Percentiles rank a stretch among this genome's conserved stretches.
These are phyloP conservation scores for Scomber japonicus DNA, from an alignment of 2,113 vertebrate genomes.

Conservation along the genomic window DNA sequence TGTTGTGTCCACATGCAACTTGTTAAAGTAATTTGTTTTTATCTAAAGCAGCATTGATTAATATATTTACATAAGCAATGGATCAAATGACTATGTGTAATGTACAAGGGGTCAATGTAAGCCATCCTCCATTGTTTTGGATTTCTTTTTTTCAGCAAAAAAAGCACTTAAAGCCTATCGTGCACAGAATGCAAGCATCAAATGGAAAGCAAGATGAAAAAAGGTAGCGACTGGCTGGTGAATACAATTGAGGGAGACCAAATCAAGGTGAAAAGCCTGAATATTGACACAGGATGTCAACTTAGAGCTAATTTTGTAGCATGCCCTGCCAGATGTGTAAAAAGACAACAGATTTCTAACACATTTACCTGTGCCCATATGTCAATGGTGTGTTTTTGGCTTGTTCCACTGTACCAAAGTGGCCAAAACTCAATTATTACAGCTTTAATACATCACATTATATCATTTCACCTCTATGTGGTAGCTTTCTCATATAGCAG, in stretches of 20 bases:
- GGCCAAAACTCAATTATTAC: not conserved
- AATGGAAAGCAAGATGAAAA: not conserved
- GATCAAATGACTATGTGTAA: slow-evolving; percentile 4
- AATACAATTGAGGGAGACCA: not conserved
- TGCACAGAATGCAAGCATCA: not conserved
- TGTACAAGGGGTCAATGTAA: not conserved
- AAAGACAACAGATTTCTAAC: not conserved
- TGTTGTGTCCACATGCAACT: not conserved
- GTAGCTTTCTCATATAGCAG: not conserved
- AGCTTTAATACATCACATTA: not conserved
- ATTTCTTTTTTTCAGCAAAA: not conserved
- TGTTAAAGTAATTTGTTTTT: slow-evolving; percentile 14
- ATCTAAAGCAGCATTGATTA: slow-evolving; percentile 9
- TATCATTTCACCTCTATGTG: not conserved
- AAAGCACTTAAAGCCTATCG: not conserved
- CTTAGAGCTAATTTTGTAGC: too few species aligned
- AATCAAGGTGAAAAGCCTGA: slow-evolving; percentile 1
- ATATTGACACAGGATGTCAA: not conserved
- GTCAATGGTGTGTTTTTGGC: too few species aligned
- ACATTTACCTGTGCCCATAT: not conserved
- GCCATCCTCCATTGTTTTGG: not conserved
- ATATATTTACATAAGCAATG: slow-evolving; percentile 3
- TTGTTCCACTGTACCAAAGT: too few species aligned
- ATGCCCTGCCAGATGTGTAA: not conserved
- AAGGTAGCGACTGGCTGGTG: too few species aligned